Evolutionary conservation across 1,140 invertebrate species (phyloP), one percentile per base, ranked within the genome.

Genomic region (Palaemon carinicauda): DNA sequence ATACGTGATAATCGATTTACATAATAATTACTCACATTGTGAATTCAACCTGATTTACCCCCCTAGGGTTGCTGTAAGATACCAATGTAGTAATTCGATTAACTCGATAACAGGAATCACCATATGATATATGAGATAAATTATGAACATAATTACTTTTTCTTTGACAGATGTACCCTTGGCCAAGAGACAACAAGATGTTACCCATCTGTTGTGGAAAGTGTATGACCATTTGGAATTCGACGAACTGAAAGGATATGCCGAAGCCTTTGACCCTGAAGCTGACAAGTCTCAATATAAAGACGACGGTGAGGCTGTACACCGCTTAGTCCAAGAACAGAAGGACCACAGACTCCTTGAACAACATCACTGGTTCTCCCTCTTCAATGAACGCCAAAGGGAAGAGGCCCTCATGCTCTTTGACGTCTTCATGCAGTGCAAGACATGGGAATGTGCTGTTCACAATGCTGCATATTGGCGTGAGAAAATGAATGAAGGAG

Each of bases 391-490:
- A 29, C 29, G 69, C 1, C 82, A 84, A 3, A 71, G 82, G 17
- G 51, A 75, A 19, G 82, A 84, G 71, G 82, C 82, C 9, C 31
- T 84, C 12, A 52, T 75, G 69, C 31, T 84, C 82, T 84, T 75
- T 31, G 82, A 84, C 17, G n/a, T 82, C n/a, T 29, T 82, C 14
- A 82, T 82, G 52, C 19, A 69, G n/a, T 75, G 80, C 24, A 69
- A 82, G 24, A 65, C 52, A 12, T 82, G 80, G 80, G 21, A 82
- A 7, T 56, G 51, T n/a, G 15, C 19, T n/a, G 50, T 41, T n/a
- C 29, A 50, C 14, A 87, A 65, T 71, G 74, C 53, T 27, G 74
- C 83, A 56, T 85, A 21, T 19, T 79, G 53, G 41, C 51, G 74
- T 54, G 73, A 84, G 21, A 27, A 52, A 12, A 81, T 84, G n/a